Conservation (phyloP, 2,888 invertebrate species). For the Apamea anceps region DNA sequence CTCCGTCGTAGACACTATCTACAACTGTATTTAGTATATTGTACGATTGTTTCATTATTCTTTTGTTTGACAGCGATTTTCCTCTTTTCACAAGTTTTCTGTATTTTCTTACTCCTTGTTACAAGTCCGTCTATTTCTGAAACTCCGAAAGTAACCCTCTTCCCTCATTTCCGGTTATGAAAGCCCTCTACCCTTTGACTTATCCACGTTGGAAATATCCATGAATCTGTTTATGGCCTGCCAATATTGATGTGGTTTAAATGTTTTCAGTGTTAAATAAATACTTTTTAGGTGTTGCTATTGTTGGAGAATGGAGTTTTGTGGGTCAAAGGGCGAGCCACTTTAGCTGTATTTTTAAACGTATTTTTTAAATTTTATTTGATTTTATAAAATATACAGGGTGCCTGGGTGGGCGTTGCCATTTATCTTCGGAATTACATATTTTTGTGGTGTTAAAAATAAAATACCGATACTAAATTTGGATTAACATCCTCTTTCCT, state of each 20-base stretch:
- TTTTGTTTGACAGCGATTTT: not conserved
- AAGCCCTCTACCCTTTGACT: constrained; percentile 40
- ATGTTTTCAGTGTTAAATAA: constrained; percentile 21
- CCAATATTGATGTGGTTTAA: constrained; percentile 13
- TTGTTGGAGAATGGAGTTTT: constrained; percentile 2
- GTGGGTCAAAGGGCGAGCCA: not conserved
- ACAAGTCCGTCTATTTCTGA: constrained; percentile 43
- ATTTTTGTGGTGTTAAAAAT: not conserved
- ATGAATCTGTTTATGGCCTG: constrained; percentile 27
- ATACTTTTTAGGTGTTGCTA: constrained; percentile 6
- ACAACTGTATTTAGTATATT: not conserved
- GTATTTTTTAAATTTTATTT: not conserved
- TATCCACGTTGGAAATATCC: constrained; percentile 32
- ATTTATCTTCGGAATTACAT: not conserved
- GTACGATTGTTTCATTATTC: not conserved
- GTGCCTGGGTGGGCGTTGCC: too few relatives aligned
- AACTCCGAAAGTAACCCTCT: constrained; percentile 43
- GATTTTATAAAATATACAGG: not conserved
- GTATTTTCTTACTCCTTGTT: not conserved
- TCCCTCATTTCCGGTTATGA: constrained; percentile 54
- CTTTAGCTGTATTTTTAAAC: constrained; percentile 6
- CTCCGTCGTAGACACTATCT: not conserved
- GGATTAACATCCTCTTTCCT: constrained; percentile 33
- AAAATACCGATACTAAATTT: not conserved
- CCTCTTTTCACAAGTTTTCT: constrained; percentile 8